phyloP scores from a whole-genome alignment of 2,113 vertebrate genomes.

The Rhea pennata region DNA sequence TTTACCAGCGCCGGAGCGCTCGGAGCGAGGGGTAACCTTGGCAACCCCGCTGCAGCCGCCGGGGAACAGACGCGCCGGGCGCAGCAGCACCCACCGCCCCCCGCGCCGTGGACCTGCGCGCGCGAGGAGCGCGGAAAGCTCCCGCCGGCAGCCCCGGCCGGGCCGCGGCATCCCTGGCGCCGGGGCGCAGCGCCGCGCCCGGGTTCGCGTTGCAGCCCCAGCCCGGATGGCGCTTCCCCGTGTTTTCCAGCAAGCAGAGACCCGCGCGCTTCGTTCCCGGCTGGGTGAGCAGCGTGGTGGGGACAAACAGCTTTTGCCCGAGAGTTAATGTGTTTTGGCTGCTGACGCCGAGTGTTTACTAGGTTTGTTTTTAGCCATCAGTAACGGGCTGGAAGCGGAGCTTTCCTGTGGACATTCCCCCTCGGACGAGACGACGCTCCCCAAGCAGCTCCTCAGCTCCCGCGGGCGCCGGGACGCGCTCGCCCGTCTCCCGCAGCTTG shows the following conservation, averaged over 20 bases:
- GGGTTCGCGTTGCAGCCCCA: background rate
- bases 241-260: background rate
- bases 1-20: background rate
- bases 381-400: background rate
- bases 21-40: background rate
- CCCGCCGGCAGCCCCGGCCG: background rate
- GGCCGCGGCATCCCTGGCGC: background rate
- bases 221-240: rapidly evolving
- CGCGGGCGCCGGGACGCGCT: rapidly evolving
- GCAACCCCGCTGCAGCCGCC: background rate
- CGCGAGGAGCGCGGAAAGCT: too few relatives aligned
- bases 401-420: constrained; percentile 48
- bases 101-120: too few relatives aligned
- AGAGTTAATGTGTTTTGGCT: background rate
- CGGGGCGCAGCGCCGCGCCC: background rate
- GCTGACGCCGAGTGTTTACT: background rate
- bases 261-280: background rate
- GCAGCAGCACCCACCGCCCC: background rate
- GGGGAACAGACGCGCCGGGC: background rate
- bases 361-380: background rate
- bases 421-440: background rate
- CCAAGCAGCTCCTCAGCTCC: background rate
- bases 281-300: background rate
- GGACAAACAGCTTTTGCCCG: background rate
- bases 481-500: rapidly evolving